Base-by-base conservation (phyloP, 1,140 invertebrate genomes). In the Drosophila elegans region DNA sequence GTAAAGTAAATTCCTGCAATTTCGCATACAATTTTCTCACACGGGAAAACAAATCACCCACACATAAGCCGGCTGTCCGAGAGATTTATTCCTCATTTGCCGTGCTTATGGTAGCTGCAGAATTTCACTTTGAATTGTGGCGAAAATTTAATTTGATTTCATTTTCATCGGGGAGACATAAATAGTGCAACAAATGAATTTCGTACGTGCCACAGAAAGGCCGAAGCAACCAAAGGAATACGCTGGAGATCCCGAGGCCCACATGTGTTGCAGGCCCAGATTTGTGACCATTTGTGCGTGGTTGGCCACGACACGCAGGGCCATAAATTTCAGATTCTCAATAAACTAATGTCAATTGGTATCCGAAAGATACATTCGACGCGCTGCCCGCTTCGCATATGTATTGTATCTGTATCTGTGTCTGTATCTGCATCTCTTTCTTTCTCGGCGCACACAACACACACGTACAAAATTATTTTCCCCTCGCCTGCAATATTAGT, bases 271-370 rank as follows among this genome's bases (percentile, higher is more conserved):
- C 52, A 48, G 75, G 72, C 80, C 42, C 80, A 84, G 84, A 89
- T 89, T 89, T 89, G 80, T 89, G 80, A 88, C 76, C 84, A 76
- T 83, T 88, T 88, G 83, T 83, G 84, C 76, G 84, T 79, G 84
- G 84, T 76, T 80, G 61, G 60, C 83, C 80, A 84, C 82, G 82
- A 78, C 68, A 89, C 84, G 84, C 51, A 78, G 77, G 51, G 67
- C 61, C 80, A 89, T 89, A 89, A 89, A 89, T 89, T 78, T 81
- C 71, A 74, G 73, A 72, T 79, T 82, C 78, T 89, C 85, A 89
- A 89, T 89, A 89, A 89, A 89, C 84, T 89, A 89, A 89, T 89
- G 85, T 80, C 80, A 89, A 89, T 89, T 89, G 88, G 77, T 89
- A 89, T 83, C 83, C 74, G 79, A 88, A 76, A 77, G 83, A 86